Evolutionary conservation across 2,888 invertebrate genomes (phyloP), one percentile per base, ranked within the genome.

Genomic region (Thymelicus lineola): DNA sequence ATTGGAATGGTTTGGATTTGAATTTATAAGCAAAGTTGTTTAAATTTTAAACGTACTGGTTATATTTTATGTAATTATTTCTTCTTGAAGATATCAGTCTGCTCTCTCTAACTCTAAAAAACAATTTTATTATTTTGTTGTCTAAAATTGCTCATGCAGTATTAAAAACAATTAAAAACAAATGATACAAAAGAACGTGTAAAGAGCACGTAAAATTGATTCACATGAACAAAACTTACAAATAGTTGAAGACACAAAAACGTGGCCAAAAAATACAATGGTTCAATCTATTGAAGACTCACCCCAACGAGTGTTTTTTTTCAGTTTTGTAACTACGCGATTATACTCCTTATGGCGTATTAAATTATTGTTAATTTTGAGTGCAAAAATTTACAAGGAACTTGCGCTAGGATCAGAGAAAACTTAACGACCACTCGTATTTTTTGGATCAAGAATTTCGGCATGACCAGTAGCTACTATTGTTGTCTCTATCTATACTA

Each of bases 201-300:
- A 59, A 69, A 69, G 63, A 69, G 50, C 58, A 63, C 69, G 58
- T 64, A 50, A 63, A 69, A 69, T 69, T 58, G 58, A 69, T 69
- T 69, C 63, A 64, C 63, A 50, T 38, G 50, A 58, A 69, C 69
- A 69, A 69, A 69, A 63, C 62, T 45, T 48, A 58, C 68, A 69
- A 69, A 64, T 59, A 50, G 69, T 69, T 59, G 69, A 69, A 69
- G 63, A 59, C 69, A 69, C 63, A 64, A 64, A 67, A 69, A 69
- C 69, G 58, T 36, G 58, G 14, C 63, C 17, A 69, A 69, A 63
- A 58, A 58, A 70, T 55, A 68, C 69, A 70, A 70, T 70, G 50
- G 63, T 70, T 42, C 48, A 42, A 64, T 64, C 63, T 64, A 64
- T 70, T 70, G 59, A 59, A 69, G 63, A 42, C 35, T 62, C 57